Evolutionary conservation across 2,797 vertebrate genomes (phyloP), one percentile per base, ranked within the genome.

Genomic region (Acipenser transmontanus): DNA sequence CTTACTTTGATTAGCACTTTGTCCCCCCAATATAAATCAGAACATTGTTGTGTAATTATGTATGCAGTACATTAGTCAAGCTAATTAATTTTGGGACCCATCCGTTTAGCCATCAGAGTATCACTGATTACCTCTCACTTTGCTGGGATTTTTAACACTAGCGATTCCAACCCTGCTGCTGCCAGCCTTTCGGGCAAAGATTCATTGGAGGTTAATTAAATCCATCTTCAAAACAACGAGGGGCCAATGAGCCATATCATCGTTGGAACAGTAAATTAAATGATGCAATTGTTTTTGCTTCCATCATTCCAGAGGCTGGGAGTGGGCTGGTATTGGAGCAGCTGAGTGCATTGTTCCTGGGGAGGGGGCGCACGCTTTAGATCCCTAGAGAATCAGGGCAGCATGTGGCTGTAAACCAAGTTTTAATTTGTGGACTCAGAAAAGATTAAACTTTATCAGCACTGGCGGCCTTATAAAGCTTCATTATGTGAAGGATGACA

Each of bases 41-140:
- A 89, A 84, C 81, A 73, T 83, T 67, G 80, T 80, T 72, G 85
- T 79, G 82, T 88, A 90, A 92, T 90, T 89, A 90, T 87, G 88
- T 90, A 86, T 87, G 88, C 88, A 91, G 86, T 90, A 90, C 88
- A 91, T 92, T 92, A 92, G 90, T 91, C 89, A 89, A 87, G 88
- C 89, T 91, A 91, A 92, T 87, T 82, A 85, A 89, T 87, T 84
- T 54, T 71, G 76, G 83, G 79, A 81, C 76, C 81, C 83, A 86
- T 90, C 86, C 77, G 90, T 89, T 91, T 87, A 89, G 84, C 85
- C 83, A 78, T 79, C 70, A 84, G 88, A 80, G 78, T 79, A 85
- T 82, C 81, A 83, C 86, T 87, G 88, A 88, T 91, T 90, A 86
- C 89, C 83, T 78, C 50, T 89, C 83, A 80, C 84, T 84, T 85